Evolutionary conservation across 2,888 invertebrate genomes (phyloP).

Genomic region (Chaetogeoica ovagalla): DNA sequence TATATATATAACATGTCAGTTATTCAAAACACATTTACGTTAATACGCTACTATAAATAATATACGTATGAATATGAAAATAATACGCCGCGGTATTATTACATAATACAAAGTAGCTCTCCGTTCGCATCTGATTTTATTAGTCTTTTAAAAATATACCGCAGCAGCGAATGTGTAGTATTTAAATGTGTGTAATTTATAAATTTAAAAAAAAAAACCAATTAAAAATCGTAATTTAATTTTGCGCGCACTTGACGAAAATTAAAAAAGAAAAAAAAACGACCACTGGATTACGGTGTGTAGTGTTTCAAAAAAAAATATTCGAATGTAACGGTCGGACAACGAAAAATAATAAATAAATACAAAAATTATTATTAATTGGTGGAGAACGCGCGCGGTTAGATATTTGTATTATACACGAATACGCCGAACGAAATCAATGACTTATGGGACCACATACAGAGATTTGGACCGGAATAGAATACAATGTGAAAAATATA

Average conservation of each 20-base stretch:
- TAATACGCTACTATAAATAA: background rate
- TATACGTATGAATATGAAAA: conserved; percentile 7
- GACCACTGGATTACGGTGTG: too few relatives aligned
- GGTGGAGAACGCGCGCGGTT: background rate
- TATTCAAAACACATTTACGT: background rate
- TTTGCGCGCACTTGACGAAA: background rate
- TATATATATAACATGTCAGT: background rate
- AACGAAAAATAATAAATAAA: too few relatives aligned
- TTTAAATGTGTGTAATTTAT: too few relatives aligned
- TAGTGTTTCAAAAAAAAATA: too few relatives aligned
- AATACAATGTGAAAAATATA: conserved; percentile 18
- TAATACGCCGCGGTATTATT: background rate
- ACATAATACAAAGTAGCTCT: background rate
- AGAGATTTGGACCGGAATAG: conserved; percentile 29
- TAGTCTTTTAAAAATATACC: too few relatives aligned
- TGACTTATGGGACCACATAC: conserved; percentile 42
- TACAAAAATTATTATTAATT: background rate
- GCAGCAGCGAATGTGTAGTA: too few relatives aligned
- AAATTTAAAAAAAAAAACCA: background rate
- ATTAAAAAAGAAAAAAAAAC: too few relatives aligned
- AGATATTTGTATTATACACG: too few relatives aligned
- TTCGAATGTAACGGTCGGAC: background rate
- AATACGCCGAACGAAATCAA: conserved; percentile 29
- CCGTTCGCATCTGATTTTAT: background rate
- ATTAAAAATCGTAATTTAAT: conserved; percentile 20